These are phyloP conservation scores for Pseudochirops cupreus DNA, from an alignment of 2,797 vertebrate genomes.

Conservation along the genomic window DNA sequence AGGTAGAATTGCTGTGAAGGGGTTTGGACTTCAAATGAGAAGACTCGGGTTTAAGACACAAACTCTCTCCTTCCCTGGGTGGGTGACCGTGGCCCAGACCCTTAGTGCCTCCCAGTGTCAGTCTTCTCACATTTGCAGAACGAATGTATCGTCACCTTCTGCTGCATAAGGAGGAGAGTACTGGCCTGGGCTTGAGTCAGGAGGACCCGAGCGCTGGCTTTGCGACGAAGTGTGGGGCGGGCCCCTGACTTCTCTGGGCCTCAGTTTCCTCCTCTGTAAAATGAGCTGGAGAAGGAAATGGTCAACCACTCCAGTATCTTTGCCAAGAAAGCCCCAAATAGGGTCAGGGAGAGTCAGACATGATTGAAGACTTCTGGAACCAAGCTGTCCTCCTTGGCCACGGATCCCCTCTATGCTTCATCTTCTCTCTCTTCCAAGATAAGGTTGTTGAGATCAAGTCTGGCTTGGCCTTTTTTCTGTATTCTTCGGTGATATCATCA, in stretches of 20 bases:
- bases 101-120: not conserved
- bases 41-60: not conserved
- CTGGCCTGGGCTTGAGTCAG: not conserved
- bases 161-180: not conserved
- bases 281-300: not conserved
- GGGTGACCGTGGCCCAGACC: not conserved
- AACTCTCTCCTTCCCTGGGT: not conserved
- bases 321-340: not conserved
- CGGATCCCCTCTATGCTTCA: not conserved
- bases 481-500: not conserved
- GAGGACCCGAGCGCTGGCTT: not conserved
- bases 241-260: not conserved
- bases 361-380: not conserved
- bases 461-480: not conserved
- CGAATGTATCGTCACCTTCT: not conserved
- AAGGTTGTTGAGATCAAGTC: not conserved
- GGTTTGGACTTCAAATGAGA: not conserved
- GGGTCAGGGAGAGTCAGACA: not conserved
- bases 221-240: not conserved
- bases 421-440: not conserved
- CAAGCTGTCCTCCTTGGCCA: too few relatives aligned
- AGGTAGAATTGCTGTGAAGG: not conserved
- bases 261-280: not conserved
- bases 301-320: not conserved
- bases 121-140: not conserved